A percentile compares a stretch with the other conserved stretches of the same genome.
Conservation (phyloP, 2,797 vertebrate genomes). For the Peromyscus aztecus region DNA sequence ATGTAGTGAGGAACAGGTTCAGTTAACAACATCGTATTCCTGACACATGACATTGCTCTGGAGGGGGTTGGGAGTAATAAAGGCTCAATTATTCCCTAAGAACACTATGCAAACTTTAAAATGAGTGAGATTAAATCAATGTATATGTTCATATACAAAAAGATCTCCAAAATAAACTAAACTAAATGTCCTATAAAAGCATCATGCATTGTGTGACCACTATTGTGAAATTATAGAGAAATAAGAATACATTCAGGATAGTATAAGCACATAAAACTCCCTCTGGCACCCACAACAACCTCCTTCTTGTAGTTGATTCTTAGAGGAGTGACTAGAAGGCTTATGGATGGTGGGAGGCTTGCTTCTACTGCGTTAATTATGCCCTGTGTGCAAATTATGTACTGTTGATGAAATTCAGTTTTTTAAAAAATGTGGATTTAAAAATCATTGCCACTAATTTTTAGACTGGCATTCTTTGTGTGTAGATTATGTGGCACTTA, state of each 20-base stretch:
- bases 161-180: slow-evolving; percentile 17
- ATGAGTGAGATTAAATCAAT: not conserved
- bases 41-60: slow-evolving; percentile 7
- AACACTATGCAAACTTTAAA: slow-evolving; percentile 31
- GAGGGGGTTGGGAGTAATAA: slow-evolving; percentile 12
- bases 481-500: slow-evolving; percentile 50
- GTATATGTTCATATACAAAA: slow-evolving; percentile 25
- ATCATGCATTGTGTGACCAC: not conserved
- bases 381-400: slow-evolving; percentile 15
- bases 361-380: slow-evolving; percentile 39
- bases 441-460: slow-evolving; percentile 11
- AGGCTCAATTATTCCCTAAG: not conserved
- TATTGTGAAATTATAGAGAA: slow-evolving; percentile 49
- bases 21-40: slow-evolving; percentile 45
- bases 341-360: not conserved
- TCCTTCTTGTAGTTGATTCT: not conserved
- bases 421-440: slow-evolving; percentile 60
- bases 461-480: slow-evolving; percentile 41
- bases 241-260: not conserved
- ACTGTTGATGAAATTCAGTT: slow-evolving; percentile 45
- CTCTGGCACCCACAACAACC: not conserved
- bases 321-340: not conserved
- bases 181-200: slow-evolving; percentile 34
- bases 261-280: not conserved
- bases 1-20: not conserved